Conservation (phyloP, 2,113 vertebrate genomes). For the Uria lomvia region DNA sequence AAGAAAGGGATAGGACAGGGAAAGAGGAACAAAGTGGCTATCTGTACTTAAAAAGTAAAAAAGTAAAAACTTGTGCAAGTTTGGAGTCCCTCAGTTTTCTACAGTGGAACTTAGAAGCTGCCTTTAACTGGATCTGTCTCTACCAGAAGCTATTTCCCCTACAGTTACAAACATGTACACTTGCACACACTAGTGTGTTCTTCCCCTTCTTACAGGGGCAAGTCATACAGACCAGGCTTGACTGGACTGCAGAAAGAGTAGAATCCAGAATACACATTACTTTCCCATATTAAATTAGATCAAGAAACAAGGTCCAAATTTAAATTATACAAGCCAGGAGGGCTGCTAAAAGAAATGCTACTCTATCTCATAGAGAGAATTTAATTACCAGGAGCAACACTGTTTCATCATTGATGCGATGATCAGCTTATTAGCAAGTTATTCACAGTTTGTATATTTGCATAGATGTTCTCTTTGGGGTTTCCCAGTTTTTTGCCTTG, state of each 20-base stretch:
- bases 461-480: background rate
- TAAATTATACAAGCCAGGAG: background rate
- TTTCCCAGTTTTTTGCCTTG: background rate
- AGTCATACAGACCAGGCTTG: background rate
- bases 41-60: background rate
- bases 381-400: background rate
- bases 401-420: background rate
- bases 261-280: background rate
- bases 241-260: constrained; percentile 31
- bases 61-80: background rate
- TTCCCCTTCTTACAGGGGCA: background rate
- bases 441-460: background rate
- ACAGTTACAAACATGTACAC: background rate
- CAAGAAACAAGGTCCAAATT: background rate
- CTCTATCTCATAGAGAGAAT: background rate
- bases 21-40: background rate
- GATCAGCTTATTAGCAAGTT: background rate
- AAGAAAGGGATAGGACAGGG: background rate
- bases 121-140: background rate
- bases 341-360: background rate
- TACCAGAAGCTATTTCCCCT: background rate
- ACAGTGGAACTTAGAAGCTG: background rate
- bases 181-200: background rate
- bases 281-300: background rate
- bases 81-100: background rate